Evolutionary conservation across 2,113 vertebrate species (phyloP), one percentile per base, ranked within the genome.

Genomic region (Phyllopteryx taeniolatus): DNA sequence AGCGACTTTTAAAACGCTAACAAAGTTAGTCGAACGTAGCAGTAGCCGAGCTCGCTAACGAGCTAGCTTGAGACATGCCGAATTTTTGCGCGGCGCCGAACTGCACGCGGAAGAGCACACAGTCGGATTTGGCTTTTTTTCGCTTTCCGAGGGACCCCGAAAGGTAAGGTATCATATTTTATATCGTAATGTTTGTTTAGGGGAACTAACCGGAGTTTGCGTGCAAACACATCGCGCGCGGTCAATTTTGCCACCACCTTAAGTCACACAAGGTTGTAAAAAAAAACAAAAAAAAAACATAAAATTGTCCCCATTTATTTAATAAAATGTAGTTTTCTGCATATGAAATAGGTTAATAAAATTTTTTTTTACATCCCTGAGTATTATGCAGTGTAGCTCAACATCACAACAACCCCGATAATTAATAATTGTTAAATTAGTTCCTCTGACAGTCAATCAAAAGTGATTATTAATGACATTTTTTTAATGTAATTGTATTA

Each of bases 41-140:
- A 44, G 5, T 66, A 66, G 63, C 69, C 67, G 44, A 60, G 47
- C 74, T 65, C 71, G 83, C 83, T 85, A 87, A 67, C 84, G 2
- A 35, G 46, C 42, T 73, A 86, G 80, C 75, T 9, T 68, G 17
- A 75, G 89, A 11, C 71, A 95, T 95, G 93, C 94, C 94, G 51
- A 94, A 95, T 89, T 95, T 95, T 90, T 96, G 96, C 84, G 95
- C 95, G 74, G 95, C 96, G 76, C 95, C 95, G 19, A 97, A 97
- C 79, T 97, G 96, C 87, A 97, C 95, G 75, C 89, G 95, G 87
- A 95, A 94, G 81, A 95, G 93, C 80, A 95, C 92, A 0, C 91
- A 94, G 80, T 93, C 93, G 2, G 92, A 94, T 71, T 72, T 95
- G 79, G 93, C 93, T 3, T 95, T 95, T 85, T 94, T 95, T 84